Conservation (phyloP, 2,113 vertebrate species). For the Grallaria varia region DNA sequence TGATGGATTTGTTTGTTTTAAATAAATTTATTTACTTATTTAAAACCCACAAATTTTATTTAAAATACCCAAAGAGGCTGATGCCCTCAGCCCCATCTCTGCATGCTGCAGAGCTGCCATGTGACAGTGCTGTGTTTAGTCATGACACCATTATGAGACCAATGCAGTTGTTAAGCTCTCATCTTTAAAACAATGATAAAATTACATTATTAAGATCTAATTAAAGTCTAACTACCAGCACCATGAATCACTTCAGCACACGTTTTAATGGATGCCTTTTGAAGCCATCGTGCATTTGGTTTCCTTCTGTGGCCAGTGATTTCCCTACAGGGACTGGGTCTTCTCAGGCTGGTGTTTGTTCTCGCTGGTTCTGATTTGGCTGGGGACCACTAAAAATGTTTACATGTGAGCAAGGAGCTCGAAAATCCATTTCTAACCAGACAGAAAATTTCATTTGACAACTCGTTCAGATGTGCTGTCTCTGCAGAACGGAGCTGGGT, state of each 20-base stretch:
- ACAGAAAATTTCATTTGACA: constrained; percentile 43
- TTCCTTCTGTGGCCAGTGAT: constrained; percentile 5
- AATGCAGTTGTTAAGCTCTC: neutral
- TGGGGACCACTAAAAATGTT: constrained; percentile 26
- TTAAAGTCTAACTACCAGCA: constrained; percentile 2
- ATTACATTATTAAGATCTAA: constrained; percentile 40
- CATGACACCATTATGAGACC: neutral
- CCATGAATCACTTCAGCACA: constrained; percentile 8
- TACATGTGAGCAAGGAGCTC: neutral
- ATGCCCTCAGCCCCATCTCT: neutral
- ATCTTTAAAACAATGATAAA: constrained; percentile 50
- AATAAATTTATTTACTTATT: neutral
- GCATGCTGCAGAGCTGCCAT: neutral
- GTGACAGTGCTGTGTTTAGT: neutral
- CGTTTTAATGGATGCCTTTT: constrained; percentile 6
- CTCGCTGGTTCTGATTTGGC: neutral
- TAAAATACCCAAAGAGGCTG: neutral
- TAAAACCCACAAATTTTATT: neutral
- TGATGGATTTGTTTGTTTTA: neutral
- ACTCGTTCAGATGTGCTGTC: neutral
- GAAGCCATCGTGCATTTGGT: neutral
- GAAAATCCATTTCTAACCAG: constrained; percentile 47
- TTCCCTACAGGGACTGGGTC: neutral
- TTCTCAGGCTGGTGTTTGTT: constrained; percentile 15
- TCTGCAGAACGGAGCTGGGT: neutral